phyloP scores from a whole-genome alignment of 2,888 invertebrate species.

The Chymomyza caudatula region DNA sequence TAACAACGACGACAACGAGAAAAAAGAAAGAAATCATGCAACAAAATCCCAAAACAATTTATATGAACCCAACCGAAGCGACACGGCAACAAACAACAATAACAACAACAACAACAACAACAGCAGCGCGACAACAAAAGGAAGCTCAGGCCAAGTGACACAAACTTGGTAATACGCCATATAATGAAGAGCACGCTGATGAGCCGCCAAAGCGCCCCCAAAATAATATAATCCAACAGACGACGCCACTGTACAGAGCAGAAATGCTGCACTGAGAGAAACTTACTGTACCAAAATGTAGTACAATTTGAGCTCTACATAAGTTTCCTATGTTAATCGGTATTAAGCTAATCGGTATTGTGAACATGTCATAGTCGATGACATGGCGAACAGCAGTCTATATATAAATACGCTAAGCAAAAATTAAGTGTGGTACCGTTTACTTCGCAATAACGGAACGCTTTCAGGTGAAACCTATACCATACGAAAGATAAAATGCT shows the following conservation, averaged over 20 bases:
- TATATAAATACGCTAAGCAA: too few species aligned
- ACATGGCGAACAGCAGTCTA: too few species aligned
- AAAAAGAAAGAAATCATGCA: slow-evolving; percentile 39
- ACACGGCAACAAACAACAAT: slow-evolving; percentile 23
- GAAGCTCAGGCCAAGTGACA: slow-evolving; percentile 31
- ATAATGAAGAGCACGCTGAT: slow-evolving; percentile 39
- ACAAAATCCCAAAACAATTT: slow-evolving; percentile 69
- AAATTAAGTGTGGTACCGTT: too few species aligned
- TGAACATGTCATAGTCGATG: too few species aligned
- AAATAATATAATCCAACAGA: not conserved
- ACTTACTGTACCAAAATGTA: too few species aligned
- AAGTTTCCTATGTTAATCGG: too few species aligned
- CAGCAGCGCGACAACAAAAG: not conserved
- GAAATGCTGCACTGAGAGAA: not conserved
- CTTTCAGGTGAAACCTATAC: too few species aligned
- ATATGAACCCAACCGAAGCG: slow-evolving; percentile 55
- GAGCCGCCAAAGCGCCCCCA: not conserved
- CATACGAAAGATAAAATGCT: too few species aligned
- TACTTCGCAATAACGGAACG: too few species aligned
- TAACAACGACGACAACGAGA: slow-evolving; percentile 54
- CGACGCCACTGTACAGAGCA: not conserved
- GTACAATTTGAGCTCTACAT: too few species aligned
- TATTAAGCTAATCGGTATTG: too few species aligned
- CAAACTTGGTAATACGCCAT: slow-evolving; percentile 48
- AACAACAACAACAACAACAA: slow-evolving; percentile 1